Evolutionary conservation across 2,113 vertebrate species (phyloP), one percentile per base, ranked within the genome.

Genomic region (Merops nubicus): DNA sequence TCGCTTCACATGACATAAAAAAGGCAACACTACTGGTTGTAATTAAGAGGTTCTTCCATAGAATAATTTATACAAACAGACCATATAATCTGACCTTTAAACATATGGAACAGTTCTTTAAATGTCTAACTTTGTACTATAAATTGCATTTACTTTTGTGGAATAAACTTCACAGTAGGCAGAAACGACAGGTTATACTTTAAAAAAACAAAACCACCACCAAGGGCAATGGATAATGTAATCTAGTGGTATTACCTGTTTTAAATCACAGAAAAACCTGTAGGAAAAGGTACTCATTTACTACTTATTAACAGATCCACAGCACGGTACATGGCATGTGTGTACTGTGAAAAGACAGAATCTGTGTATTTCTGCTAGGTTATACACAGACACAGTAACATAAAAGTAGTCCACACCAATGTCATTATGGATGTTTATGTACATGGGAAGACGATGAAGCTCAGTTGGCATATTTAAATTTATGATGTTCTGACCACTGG

Each of bases 1-100:
- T 42, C 3, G 1, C 16, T 74, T 63, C 75, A 62, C 38, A 63
- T 70, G 50, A 93, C 93, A 90, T 65, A 70, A 93, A 95, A 94
- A 95, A 88, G 45, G 59, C 89, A 94, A 65, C 3, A 11, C 29
- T 69, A 65, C 50, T 83, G 54, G 14, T 68, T 92, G 91, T 70
- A 97, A 89, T 92, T 70, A 92, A 20, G 85, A 77, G 36, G 43
- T 60, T 84, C 76, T 78, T 84, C 47, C 59, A 85, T 23, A 91
- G 56, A 23, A 20, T 67, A 67, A 89, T 72, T 96, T 89, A 85
- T 69, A 73, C 13, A 86, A 83, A 77, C 50, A 91, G 60, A 91
- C 63, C 16, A 8, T 43, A 72, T 70, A 86, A 93, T 74, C 51
- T 96, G 64, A 81, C 63, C 60, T 88, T 88, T 77, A 82, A 93